These are phyloP conservation scores for Paratilapia polleni DNA, from an alignment of 2,113 vertebrate genomes.

Conservation along the genomic window DNA sequence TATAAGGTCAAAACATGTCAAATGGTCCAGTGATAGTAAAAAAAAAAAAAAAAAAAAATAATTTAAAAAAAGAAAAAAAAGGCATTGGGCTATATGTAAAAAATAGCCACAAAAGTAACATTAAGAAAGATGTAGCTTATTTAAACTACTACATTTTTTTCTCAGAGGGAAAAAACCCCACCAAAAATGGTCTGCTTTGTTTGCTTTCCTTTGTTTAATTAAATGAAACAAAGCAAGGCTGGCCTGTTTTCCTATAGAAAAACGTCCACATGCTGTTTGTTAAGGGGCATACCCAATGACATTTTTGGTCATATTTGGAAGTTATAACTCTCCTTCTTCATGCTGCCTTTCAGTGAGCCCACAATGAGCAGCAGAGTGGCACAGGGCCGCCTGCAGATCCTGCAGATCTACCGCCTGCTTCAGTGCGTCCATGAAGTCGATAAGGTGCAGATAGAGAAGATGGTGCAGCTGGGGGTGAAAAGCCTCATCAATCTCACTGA, in stretches of 20 bases:
- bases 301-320: not conserved
- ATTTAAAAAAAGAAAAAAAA: not conserved
- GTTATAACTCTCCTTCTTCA: not conserved
- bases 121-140: not conserved
- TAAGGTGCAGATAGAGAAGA: conserved; percentile 84
- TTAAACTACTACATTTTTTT: not conserved
- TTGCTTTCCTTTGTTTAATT: too few species aligned
- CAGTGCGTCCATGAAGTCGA: conserved; percentile 85
- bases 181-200: too few species aligned
- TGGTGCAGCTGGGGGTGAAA: conserved; percentile 82
- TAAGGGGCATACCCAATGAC: not conserved
- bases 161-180: not conserved
- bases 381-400: conserved; percentile 80
- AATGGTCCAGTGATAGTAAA: not conserved
- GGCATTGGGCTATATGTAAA: not conserved
- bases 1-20: too few species aligned
- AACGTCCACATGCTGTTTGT: too few species aligned
- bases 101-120: not conserved
- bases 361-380: conserved; percentile 63
- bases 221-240: not conserved
- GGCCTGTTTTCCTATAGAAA: too few species aligned
- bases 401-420: conserved; percentile 91
- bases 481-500: conserved; percentile 90
- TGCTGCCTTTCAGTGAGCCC: not conserved
- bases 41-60: too few species aligned